These are phyloP conservation scores for Sakesphorus luctuosus DNA, from an alignment of 2,113 vertebrate species.

Conservation along the genomic window DNA sequence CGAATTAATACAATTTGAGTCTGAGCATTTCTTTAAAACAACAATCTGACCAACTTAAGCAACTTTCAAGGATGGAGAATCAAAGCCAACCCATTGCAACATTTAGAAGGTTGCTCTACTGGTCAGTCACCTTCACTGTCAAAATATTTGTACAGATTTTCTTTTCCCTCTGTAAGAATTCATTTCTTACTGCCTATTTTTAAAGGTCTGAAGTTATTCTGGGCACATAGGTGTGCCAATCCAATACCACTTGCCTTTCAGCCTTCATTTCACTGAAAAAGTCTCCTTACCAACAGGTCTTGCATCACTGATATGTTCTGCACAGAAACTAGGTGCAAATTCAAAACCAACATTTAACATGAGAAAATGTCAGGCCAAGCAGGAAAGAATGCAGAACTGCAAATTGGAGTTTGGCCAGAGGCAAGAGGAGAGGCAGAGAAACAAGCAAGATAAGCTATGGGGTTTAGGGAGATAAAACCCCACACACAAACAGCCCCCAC, in stretches of 20 bases:
- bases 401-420: background rate
- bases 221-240: background rate
- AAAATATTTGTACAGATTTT: conserved; percentile 52
- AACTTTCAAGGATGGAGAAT: background rate
- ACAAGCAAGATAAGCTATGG: background rate
- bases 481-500: background rate
- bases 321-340: conserved; percentile 2
- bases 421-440: background rate
- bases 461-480: background rate
- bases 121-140: conserved; percentile 5
- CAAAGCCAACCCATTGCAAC: background rate
- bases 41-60: background rate
- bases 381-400: conserved; percentile 32
- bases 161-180: background rate
- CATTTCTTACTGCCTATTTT: conserved; percentile 19
- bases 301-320: background rate
- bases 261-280: background rate
- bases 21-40: background rate
- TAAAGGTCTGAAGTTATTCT: conserved; percentile 9
- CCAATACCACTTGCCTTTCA: background rate
- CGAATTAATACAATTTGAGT: background rate
- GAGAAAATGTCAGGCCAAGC: background rate
- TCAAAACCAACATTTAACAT: background rate
- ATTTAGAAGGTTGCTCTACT: conserved; percentile 13
- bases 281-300: background rate